Base-by-base conservation (phyloP, 2,797 vertebrate species). In the Odontamblyopus lacepedii region DNA sequence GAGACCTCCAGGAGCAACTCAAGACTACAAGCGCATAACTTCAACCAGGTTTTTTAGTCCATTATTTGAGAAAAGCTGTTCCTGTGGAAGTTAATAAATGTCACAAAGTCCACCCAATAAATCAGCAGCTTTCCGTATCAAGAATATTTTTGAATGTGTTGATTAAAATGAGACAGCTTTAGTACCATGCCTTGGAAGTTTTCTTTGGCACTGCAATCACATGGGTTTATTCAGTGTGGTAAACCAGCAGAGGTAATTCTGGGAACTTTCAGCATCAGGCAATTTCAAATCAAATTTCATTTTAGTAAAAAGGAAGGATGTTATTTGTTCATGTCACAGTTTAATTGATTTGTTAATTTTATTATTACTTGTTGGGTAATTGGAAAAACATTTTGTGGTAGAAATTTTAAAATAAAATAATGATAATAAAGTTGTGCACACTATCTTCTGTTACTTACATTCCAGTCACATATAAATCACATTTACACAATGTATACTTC, bases 61-160 rank as follows among this genome's bases (percentile, higher is more conserved):
- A 89, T 89, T 88, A 83, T 72, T 72, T 78, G n/a, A 63, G 76
- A 83, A 83, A 83, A 77, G 69, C 48, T 81, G 63, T 80, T 86
- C 71, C 75, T 70, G 73, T 70, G 69, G 80, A 87, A 72, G 76
- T 87, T 83, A 77, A 23, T 83, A 82, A 81, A 85, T 82, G 81
- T 83, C 79, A 83, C 38, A 5, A 59, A 81, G 77, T 62, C 83
- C 73, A 77, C 76, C 75, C 63, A 69, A 75, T 83, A 72, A 81
- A 82, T 77, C 59, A 72, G 67, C 26, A 74, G 23, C 70, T 65
- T 48, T 80, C 35, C 73, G 63, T 69, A 77, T 35, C 51, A 73
- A 26, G 56, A 73, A 69, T 51, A 60, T 77, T 3, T 35, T 4
- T n/a, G 30, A 30, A 18, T 13, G 16, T n/a, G 18, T 26, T 32